Evolutionary conservation across 37 sponge, comb jelly and placozoan genomes (phyloP).

Genomic region (Chondrilla cf. caribensis): DNA sequence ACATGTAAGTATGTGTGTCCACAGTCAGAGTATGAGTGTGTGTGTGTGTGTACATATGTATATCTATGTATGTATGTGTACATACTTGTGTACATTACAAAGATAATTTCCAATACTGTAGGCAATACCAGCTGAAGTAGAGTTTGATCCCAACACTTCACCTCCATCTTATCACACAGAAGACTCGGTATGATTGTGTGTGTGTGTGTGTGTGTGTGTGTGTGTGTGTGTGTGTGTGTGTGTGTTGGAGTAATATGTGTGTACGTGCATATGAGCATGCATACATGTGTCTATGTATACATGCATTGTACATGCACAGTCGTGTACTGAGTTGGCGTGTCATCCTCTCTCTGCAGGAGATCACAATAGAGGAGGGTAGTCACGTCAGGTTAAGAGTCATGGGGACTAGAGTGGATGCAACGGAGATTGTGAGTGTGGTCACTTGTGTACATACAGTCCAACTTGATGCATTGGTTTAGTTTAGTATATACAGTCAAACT

Average conservation of each 20-base stretch:
- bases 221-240: background rate
- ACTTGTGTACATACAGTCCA: background rate
- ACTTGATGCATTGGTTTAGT: background rate
- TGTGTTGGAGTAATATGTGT: background rate
- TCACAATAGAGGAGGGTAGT: constrained; percentile 85
- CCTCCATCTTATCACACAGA: constrained; percentile 88
- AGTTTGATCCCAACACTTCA: constrained; percentile 91
- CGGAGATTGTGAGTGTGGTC: constrained; percentile 79
- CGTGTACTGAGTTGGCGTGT: too few species aligned
- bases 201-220: background rate
- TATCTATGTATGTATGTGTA: too few species aligned
- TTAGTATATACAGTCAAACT: too few species aligned
- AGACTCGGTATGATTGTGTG: constrained; percentile 66
- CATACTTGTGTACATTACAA: background rate
- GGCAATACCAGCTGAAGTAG: constrained; percentile 94
- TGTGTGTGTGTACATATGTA: background rate
- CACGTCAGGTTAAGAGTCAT: constrained; percentile 85
- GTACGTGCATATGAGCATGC: background rate
- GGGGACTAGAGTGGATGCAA: constrained; percentile 95
- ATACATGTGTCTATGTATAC: too few species aligned
- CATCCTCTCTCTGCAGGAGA: constrained; percentile 51
- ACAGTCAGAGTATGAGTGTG: constrained; percentile 86
- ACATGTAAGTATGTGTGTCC: constrained; percentile 93
- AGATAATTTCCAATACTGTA: background rate
- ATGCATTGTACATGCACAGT: too few species aligned